Percentiles rank a stretch among this genome's conserved stretches.
phyloP scores from a whole-genome alignment of 2,113 vertebrate genomes.

The Dinomys branickii region DNA sequence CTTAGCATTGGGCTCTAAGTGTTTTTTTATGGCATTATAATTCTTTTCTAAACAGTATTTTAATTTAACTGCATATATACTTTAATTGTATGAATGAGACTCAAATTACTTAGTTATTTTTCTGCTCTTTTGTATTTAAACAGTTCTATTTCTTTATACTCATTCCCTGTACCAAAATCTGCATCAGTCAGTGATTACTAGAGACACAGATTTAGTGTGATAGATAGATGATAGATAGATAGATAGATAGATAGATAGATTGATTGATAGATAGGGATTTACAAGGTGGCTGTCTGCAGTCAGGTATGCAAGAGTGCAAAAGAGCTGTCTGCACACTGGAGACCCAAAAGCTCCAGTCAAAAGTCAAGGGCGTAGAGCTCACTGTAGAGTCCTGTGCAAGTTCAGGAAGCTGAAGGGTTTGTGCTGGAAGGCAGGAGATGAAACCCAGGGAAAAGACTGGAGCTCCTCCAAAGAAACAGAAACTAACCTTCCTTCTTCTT shows the following conservation, averaged over 20 bases:
- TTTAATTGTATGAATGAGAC: not conserved
- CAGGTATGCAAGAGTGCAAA: not conserved
- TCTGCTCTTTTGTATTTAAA: conserved; percentile 31
- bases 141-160: not conserved
- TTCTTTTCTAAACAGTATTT: conserved; percentile 40
- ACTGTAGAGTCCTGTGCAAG: not conserved
- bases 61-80: not conserved
- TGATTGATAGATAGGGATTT: not conserved
- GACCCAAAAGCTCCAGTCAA: not conserved
- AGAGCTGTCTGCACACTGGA: not conserved
- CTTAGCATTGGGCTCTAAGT: conserved; percentile 6
- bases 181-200: not conserved
- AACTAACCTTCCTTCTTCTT: not conserved
- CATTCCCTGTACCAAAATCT: not conserved
- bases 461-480: not conserved
- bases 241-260: not conserved
- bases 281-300: not conserved
- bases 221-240: not conserved
- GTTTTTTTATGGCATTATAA: conserved; percentile 40
- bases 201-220: not conserved
- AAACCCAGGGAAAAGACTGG: not conserved
- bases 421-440: not conserved
- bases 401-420: not conserved
- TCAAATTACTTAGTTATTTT: conserved; percentile 40
- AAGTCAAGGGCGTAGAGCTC: not conserved